phyloP scores from a whole-genome alignment of 2,888 invertebrate species.

The Alcis repandata region DNA sequence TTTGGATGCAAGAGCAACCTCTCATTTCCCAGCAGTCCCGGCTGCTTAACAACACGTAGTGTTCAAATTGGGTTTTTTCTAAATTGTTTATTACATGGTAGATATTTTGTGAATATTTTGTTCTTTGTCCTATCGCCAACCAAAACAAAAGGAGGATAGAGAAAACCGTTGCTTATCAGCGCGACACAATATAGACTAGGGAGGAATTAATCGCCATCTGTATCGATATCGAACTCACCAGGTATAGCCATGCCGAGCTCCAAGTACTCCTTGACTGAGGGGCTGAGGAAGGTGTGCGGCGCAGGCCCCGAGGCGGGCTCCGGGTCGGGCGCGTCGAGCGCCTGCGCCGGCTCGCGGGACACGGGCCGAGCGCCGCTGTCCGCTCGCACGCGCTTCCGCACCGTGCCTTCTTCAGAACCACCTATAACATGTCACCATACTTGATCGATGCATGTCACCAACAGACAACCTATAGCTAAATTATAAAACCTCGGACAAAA shows the following conservation, averaged over 20 bases:
- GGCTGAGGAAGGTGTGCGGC: conserved; percentile 93
- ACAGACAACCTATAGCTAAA: neutral
- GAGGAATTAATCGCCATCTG: neutral
- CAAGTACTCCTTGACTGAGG: conserved; percentile 94
- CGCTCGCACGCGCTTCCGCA: conserved; percentile 88
- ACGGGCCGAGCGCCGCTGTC: conserved; percentile 64
- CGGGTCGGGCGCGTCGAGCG: conserved; percentile 82
- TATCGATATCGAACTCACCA: conserved; percentile 85
- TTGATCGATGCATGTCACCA: too few relatives aligned
- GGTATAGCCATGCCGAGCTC: conserved; percentile 96
- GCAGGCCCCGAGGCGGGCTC: conserved; percentile 84
- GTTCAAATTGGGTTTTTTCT: too few relatives aligned
- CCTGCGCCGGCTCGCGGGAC: conserved; percentile 76
- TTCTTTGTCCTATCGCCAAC: too few relatives aligned
- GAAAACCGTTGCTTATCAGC: too few relatives aligned
- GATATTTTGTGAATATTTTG: too few relatives aligned
- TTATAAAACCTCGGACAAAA: too few relatives aligned
- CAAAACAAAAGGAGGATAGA: too few relatives aligned
- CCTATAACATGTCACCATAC: conserved; percentile 74
- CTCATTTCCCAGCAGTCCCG: too few relatives aligned
- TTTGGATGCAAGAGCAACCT: too few relatives aligned
- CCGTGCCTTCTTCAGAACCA: conserved; percentile 87
- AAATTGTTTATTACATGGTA: too few relatives aligned
- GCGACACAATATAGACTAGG: too few relatives aligned
- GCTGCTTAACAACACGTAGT: too few relatives aligned